phyloP scores from a whole-genome alignment of 1,140 invertebrate genomes.

The Orius insidiosus region DNA sequence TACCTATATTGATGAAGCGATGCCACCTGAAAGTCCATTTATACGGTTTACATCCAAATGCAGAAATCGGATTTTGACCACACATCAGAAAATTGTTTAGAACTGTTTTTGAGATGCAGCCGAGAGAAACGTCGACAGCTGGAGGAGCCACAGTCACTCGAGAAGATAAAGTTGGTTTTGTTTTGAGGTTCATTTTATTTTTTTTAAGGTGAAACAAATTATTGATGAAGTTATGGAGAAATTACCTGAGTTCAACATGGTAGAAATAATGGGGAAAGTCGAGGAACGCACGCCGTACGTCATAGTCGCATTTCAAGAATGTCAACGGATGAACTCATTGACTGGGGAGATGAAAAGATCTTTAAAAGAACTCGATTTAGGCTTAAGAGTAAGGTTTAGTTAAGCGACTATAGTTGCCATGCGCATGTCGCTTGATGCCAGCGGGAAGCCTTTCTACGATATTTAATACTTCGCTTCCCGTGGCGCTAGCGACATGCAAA shows the following conservation, averaged over 20 bases:
- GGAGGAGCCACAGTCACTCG: slow-evolving; percentile 68
- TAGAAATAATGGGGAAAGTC: slow-evolving; percentile 83
- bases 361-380: slow-evolving; percentile 78
- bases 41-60: slow-evolving; percentile 91
- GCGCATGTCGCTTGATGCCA: not conserved
- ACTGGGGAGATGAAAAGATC: slow-evolving; percentile 74
- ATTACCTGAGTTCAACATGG: slow-evolving; percentile 89
- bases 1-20: slow-evolving; percentile 77
- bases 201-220: slow-evolving; percentile 83
- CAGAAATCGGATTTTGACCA: slow-evolving; percentile 88
- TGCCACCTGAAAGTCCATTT: slow-evolving; percentile 83
- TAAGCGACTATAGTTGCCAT: too few relatives aligned
- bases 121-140: slow-evolving; percentile 65
- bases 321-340: slow-evolving; percentile 87
- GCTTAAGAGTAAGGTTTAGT: slow-evolving; percentile 60
- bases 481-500: too few relatives aligned
- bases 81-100: slow-evolving; percentile 79
- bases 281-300: slow-evolving; percentile 92
- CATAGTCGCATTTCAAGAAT: slow-evolving; percentile 92
- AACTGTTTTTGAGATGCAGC: slow-evolving; percentile 93
- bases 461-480: too few relatives aligned
- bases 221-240: slow-evolving; percentile 90
- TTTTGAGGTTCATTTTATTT: too few relatives aligned
- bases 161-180: slow-evolving; percentile 92
- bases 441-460: too few relatives aligned